Base-by-base conservation (phyloP, 2,888 invertebrate species). In the Drosophila differens region DNA sequence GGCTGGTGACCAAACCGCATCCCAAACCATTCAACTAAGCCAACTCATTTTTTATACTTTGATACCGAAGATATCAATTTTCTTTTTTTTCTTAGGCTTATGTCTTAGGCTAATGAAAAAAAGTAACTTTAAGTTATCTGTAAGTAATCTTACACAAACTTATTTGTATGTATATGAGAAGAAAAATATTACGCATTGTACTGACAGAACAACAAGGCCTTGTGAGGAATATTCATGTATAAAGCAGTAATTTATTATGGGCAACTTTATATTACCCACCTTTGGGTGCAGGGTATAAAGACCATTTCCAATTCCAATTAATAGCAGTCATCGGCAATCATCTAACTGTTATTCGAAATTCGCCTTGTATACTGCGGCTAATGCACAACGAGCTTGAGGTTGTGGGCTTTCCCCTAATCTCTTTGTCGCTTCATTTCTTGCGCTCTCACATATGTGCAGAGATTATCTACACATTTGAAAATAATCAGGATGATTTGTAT, bases 261-360 rank as follows among this genome's bases (percentile, higher is more conserved):
- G 3, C 22, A 30, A 44, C 19, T 33, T 35, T 10, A 4, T 5
- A 37, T 5, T 14, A 16, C 9, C 4, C 3, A 12, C 4, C 14
- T 41, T 14, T n/a, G 12, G 14, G 0, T 33, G 44, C 7, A 66
- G 65, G 58, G 51, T 52, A 81, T 69, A 69, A 76, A 87, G 76
- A 76, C 86, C 78, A 85, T 83, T 83, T 79, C 70, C 76, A 14
- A 33, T 75, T 81, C 73, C 81, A 88, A 85, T 83, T 83, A 89
- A 79, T 4, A 12, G 12, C 12, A 33, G 33, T 33, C 33, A 33
- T 33, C 76, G 74, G 79, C 83, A 83, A 89, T 85, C 82, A 82
- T 85, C 72, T 69, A 69, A 68, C 80, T 59, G 77, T 77, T 80
- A 74, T 65, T 79, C 47, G 60, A 60, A 82, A 71, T 64, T 62